Conservation (phyloP, 2,113 vertebrate species). For the Channa argus region DNA sequence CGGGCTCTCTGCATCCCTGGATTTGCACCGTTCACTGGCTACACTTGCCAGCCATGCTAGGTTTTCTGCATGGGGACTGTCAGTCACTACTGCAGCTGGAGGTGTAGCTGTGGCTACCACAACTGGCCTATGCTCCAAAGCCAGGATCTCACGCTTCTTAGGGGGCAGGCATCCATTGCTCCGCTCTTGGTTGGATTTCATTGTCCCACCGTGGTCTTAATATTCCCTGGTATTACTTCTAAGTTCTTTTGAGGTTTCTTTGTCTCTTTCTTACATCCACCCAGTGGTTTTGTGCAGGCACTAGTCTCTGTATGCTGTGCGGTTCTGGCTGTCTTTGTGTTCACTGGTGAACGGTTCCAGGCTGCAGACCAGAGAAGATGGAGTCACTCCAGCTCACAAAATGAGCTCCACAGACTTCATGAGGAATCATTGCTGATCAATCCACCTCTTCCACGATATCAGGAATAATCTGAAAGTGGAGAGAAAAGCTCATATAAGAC, state of each 20-base stretch:
- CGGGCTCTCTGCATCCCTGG: slow-evolving; percentile 84
- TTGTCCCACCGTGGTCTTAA: slow-evolving; percentile 76
- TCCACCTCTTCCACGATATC: slow-evolving; percentile 73
- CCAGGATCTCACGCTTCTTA: slow-evolving; percentile 97
- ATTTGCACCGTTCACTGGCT: slow-evolving; percentile 85
- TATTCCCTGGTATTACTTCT: slow-evolving; percentile 26
- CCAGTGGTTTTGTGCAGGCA: slow-evolving; percentile 21
- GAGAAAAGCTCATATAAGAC: slow-evolving; percentile 37
- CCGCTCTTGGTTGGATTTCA: slow-evolving; percentile 99
- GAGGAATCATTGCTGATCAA: slow-evolving; percentile 95
- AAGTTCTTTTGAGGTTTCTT: slow-evolving; percentile 31
- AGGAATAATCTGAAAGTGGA: slow-evolving; percentile 68
- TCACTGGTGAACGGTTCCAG: slow-evolving; percentile 74
- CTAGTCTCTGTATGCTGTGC: slow-evolving; percentile 25
- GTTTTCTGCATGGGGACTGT: slow-evolving; percentile 85
- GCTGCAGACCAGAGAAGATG: slow-evolving; percentile 86
- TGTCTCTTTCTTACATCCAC: slow-evolving; percentile 29
- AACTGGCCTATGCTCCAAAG: slow-evolving; percentile 91
- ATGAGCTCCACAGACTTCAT: slow-evolving; percentile 93
- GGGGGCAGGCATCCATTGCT: slow-evolving; percentile 99
- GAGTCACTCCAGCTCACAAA: slow-evolving; percentile 90
- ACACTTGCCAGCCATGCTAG: slow-evolving; percentile 91
- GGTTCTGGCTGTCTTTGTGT: slow-evolving; percentile 81
- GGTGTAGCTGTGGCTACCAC: slow-evolving; percentile 80
- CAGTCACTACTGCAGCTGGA: slow-evolving; percentile 82